Percentiles rank a stretch among this genome's conserved stretches.
Conservation (phyloP, 1,140 invertebrate genomes). For the Achatina immaculata region DNA sequence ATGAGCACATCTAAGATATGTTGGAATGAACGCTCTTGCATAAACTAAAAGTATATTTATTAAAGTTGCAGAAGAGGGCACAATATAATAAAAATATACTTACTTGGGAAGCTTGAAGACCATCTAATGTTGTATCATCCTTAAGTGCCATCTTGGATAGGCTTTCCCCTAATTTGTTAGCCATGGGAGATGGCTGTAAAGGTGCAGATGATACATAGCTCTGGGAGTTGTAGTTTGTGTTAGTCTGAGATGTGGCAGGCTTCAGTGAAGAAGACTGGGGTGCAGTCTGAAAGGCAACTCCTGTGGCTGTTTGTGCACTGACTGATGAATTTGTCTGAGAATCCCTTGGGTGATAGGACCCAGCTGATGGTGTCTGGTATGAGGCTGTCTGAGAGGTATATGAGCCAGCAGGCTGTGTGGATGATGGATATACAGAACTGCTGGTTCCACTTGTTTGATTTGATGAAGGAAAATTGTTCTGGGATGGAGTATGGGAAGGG, state of each 20-base stretch:
- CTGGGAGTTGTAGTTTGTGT: conserved; percentile 48
- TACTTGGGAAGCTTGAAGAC: conserved; percentile 58
- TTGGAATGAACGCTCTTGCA: too few species aligned
- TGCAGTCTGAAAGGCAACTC: conserved; percentile 19
- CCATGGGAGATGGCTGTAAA: conserved; percentile 56
- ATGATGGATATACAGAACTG: conserved; percentile 44
- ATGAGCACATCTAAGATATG: too few species aligned
- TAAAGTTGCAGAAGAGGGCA: too few species aligned
- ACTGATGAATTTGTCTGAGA: conserved; percentile 40
- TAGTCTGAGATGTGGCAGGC: conserved; percentile 38
- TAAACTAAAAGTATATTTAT: too few species aligned
- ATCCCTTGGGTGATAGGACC: conserved; percentile 52
- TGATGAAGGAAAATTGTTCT: conserved; percentile 34
- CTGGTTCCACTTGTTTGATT: conserved; percentile 26
- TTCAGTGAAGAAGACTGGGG: conserved; percentile 33
- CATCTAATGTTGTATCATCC: conserved; percentile 56
- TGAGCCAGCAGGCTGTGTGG: conserved; percentile 48
- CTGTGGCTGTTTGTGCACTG: conserved; percentile 26
- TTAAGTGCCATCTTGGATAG: conserved; percentile 66
- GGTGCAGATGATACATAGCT: conserved; percentile 44
- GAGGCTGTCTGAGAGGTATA: conserved; percentile 48
- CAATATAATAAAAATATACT: neutral
- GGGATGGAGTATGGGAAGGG: conserved; percentile 45
- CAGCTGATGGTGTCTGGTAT: conserved; percentile 42
- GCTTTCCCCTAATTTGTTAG: conserved; percentile 63